Percentiles rank a stretch among this genome's conserved stretches.
phyloP scores from a whole-genome alignment of 2,888 invertebrate genomes.

The Caenorhabditis wallacei region DNA sequence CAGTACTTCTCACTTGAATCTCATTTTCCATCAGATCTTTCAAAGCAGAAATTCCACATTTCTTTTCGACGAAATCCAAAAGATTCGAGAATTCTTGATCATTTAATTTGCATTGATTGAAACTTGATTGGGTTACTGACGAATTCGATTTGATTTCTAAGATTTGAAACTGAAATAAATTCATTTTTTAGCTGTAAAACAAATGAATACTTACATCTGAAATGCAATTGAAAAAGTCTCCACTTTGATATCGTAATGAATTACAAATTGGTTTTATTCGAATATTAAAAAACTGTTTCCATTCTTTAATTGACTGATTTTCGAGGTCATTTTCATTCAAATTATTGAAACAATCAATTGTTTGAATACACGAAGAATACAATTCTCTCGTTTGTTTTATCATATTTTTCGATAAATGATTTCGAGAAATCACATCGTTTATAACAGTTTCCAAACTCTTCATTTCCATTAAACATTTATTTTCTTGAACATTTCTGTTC shows the following conservation, averaged over 20 bases:
- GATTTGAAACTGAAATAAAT: slow-evolving; percentile 3
- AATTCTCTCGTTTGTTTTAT: not conserved
- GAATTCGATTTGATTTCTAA: slow-evolving; percentile 1
- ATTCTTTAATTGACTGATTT: not conserved
- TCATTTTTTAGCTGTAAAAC: not conserved
- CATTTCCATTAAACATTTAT: not conserved
- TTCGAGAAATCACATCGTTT: not conserved
- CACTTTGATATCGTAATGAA: slow-evolving; percentile 8
- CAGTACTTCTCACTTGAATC: slow-evolving; percentile 3
- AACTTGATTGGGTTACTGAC: not conserved
- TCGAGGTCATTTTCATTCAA: not conserved
- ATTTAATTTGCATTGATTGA: not conserved
- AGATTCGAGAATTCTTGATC: not conserved
- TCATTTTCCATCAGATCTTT: slow-evolving; percentile 13
- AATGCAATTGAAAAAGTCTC: slow-evolving; percentile 1
- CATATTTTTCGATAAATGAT: not conserved
- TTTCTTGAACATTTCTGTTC: not conserved
- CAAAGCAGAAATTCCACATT: slow-evolving; percentile 14
- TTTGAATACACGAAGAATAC: not conserved
- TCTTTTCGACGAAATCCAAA: not conserved
- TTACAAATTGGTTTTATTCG: slow-evolving; percentile 4
- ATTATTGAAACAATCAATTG: not conserved
- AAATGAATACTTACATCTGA: not conserved
- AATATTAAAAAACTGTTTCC: not conserved
- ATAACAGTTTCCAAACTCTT: not conserved